Evolutionary conservation across 2,113 vertebrate genomes (phyloP), one percentile per base, ranked within the genome.

Genomic region (Microcebus murinus): DNA sequence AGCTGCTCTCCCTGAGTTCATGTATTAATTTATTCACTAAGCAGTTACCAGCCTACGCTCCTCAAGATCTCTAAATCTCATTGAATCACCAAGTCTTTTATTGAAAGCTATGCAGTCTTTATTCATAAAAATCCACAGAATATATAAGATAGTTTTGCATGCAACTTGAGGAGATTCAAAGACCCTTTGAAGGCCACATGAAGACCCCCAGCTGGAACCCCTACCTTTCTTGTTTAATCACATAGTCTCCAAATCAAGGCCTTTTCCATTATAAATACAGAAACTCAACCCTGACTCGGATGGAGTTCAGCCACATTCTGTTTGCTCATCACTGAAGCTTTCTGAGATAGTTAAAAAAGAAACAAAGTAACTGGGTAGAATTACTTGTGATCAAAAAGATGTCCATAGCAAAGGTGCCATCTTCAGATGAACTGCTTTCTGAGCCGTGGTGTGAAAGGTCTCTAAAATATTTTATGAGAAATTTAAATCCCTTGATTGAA

Each of bases 401-500:
- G 48, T 82, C 45, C 29, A 94, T 95, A 95, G 57, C 59, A 96
- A 83, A 89, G 67, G 21, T 55, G 4, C 25, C 45, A 14, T 73
- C 39, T 94, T 59, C 13, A 87, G 55, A 42, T 31, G 79, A 87
- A 55, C 10, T 76, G 12, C 50, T 27, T 88, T 96, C 85, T 92
- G 93, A 98, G 89, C 27, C 77, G 67, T 93, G 42, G 17, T 86
- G 20, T 92, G 42, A 71, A 83, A 67, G 34, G 61, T 39, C 10
- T 96, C 42, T 87, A 70, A 91, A 90, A 74, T 77, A 77, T 71
- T 93, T 95, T 59, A 34, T 83, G 79, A 73, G 50, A 39, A 96
- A 92, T 95, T 79, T 52, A 96, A 80, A 97, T 96, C 88, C 34
- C 4, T 87, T 91, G 67, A 93, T 70, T 70, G 85, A 97, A 98